A percentile compares a stretch with the other conserved stretches of the same genome.
Evolutionary conservation across 2,113 vertebrate genomes (phyloP).

Genomic region (Chinchilla lanigera): DNA sequence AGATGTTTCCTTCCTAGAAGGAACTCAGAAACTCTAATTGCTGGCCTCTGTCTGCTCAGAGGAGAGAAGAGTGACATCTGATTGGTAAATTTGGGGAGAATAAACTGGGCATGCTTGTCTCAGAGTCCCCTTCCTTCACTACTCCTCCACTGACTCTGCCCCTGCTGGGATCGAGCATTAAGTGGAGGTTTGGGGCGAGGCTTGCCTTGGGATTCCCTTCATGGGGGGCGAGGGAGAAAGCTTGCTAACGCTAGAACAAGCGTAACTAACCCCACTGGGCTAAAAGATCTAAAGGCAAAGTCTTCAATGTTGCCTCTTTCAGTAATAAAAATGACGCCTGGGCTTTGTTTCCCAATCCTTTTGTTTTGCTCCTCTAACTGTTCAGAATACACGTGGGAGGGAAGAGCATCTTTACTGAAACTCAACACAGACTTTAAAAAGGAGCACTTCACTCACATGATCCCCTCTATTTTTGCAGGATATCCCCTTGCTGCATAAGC

Average conservation of each 20-base stretch:
- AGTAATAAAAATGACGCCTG: not conserved
- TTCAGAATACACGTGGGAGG: not conserved
- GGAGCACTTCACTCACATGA: not conserved
- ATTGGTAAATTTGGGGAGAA: not conserved
- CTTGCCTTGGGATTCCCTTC: not conserved
- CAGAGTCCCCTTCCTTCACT: not conserved
- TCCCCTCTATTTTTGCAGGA: not conserved
- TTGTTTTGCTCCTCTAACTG: not conserved
- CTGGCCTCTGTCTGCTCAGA: not conserved
- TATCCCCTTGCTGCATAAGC: not conserved
- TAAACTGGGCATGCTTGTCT: not conserved
- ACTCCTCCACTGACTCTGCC: not conserved
- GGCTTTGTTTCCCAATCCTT: not conserved
- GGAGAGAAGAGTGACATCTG: not conserved
- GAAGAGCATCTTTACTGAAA: not conserved
- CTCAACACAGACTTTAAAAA: not conserved
- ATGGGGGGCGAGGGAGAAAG: not conserved
- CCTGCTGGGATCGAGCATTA: not conserved
- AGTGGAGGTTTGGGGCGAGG: not conserved
- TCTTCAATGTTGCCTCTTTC: not conserved
- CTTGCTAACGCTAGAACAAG: not conserved
- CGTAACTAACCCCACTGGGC: not conserved
- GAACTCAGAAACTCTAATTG: not conserved
- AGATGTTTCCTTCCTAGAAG: not conserved
- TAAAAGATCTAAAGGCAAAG: not conserved